A percentile compares a stretch with the other conserved stretches of the same genome.
Evolutionary conservation across 1,140 invertebrate genomes (phyloP).

Genomic region (Chironomus tepperi): DNA sequence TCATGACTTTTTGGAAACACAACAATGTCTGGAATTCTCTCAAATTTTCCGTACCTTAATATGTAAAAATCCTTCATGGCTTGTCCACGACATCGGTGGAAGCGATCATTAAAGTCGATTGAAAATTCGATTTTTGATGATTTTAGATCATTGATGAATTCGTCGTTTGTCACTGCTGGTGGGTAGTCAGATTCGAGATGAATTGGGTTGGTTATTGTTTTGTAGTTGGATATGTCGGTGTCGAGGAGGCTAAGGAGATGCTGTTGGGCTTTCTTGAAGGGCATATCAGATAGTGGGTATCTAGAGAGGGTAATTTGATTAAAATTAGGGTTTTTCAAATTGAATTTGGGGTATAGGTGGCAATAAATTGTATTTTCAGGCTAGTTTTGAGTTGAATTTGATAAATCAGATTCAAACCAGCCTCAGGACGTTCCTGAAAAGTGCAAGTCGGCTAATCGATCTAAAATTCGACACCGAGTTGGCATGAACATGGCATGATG

Average conservation of each 20-base stretch:
- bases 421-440: too few relatives aligned
- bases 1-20: slow-evolving; percentile 54
- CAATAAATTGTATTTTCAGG: too few relatives aligned
- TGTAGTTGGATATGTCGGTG: not conserved
- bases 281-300: not conserved
- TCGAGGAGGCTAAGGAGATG: not conserved
- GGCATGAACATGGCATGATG: too few relatives aligned
- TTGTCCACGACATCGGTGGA: slow-evolving; percentile 59
- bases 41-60: slow-evolving; percentile 45
- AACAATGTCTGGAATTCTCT: slow-evolving; percentile 59
- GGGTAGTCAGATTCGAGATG: not conserved
- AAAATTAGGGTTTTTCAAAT: too few relatives aligned
- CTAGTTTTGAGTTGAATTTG: too few relatives aligned
- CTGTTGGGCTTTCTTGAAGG: too few relatives aligned
- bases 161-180: not conserved
- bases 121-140: not conserved
- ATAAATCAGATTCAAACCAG: too few relatives aligned
- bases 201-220: not conserved
- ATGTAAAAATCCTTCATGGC: slow-evolving; percentile 57
- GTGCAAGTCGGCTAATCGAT: too few relatives aligned
- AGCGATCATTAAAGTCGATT: slow-evolving; percentile 41
- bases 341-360: too few relatives aligned
- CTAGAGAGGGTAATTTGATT: not conserved
- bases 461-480: too few relatives aligned
- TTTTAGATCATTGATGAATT: not conserved